Base-by-base conservation (phyloP, 2,888 invertebrate genomes). In the Serrognathus titanus region DNA sequence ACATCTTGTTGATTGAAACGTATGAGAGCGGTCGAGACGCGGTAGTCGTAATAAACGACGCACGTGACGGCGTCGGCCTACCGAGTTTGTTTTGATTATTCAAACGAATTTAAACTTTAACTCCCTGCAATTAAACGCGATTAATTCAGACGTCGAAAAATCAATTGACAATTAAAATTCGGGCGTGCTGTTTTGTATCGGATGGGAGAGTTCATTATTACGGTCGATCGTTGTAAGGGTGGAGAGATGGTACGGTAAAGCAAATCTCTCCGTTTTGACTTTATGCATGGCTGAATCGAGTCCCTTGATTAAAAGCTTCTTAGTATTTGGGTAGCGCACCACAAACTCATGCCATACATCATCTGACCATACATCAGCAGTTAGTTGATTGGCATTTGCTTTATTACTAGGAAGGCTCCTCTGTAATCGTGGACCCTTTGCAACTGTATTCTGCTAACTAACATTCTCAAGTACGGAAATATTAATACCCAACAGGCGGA, bases 231-330 rank as follows among this genome's bases (percentile, higher is more conserved):
- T 16, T 43, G 16, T 16, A 16, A 43, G 43, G 43, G 20, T 16
- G 43, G 43, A 11, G 6, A 41, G 41, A 4, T 20, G 10, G 43
- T 11, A 43, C n/a, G 7, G 24, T 31, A 31, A 31, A 31, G 43
- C 20, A 43, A 43, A 43, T 43, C 13, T 43, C 43, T 43, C 43
- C 43, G 43, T 43, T 43, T 43, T 43, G 43, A 43, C 43, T 43
- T 43, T 43, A 43, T 43, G 43, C 43, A 43, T 43, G 16, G 16
- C 43, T 13, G 43, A 43, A 43, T 31, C 24, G 24, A 31, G 43
- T 20, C 43, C 43, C 43, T 43, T 43, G 43, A 43, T 43, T 43
- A 43, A 43, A 43, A 16, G 43, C 43, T 43, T 20, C 20, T 16
- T 43, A 43, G 43, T 43, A 43, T 43, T 43, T 43, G 43, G 12